Base-by-base conservation (phyloP, 2,888 invertebrate genomes). In the Eledona agricola region DNA sequence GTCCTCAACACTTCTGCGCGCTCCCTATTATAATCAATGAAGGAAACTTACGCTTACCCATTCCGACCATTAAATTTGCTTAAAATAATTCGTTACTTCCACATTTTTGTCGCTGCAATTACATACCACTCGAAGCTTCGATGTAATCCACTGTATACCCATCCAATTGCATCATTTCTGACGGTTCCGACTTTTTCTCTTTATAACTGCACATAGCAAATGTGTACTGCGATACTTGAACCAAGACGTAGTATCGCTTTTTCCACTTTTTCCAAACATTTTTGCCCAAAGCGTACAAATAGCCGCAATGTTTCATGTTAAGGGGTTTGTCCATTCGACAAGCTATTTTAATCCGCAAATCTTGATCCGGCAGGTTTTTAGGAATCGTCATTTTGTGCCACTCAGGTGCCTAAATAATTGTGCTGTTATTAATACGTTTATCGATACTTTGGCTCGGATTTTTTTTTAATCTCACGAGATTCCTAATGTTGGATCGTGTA, bases 181-280 rank as follows among this genome's bases (percentile, higher is more conserved):
- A 94, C 6, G 99, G 99, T 77, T 99, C 98, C 12, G 95, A 92
- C 79, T 98, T 98, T 82, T 97, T 98, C 78, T 99, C 97, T 77
- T 97, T 93, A 77, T 98, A 99, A 68, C 96, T 97, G 80, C 99
- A 99, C 87, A 99, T 93, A 28, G 99, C 98, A 81, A 99, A 99
- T 22, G 98, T 98, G 79, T 99, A 99, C 80, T 99, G 99, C 56
- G 97, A 97, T 28, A 98, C 97, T 84, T 99, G 98, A 32, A 99
- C 98, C 61, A 99, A 81, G 60, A 98, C 96, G 83, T 93, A 97
- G 78, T 98, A 99, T 49, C 99, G 84, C 70, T 94, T 92, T 80
- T 99, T 99, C 97, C 98, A 99, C 75, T 98, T 99, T 73, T 98
- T 96, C 98, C 99, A 99, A 1, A 97, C 96, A 53, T 88, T 88